Base-by-base conservation (phyloP, 2,888 invertebrate species). In the Caenorhabditis afra region DNA sequence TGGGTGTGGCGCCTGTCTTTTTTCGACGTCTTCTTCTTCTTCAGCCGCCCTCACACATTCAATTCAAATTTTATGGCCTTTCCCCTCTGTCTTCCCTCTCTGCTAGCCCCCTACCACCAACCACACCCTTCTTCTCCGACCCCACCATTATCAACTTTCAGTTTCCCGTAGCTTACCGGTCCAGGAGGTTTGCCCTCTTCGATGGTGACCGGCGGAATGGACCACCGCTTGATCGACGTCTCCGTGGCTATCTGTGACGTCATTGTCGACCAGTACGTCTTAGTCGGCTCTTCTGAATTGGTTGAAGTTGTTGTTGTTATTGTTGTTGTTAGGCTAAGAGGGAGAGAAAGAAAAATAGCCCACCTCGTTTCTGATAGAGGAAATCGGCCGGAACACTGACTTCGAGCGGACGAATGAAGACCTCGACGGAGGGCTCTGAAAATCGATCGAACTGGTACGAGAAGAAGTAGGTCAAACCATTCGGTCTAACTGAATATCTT, bases 261-360 rank as follows among this genome's bases (percentile, higher is more conserved):
- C 86, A 86, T 86, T 35, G 86, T 84, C 20, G 86, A 85, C 78
- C 82, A 81, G 35, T 79, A 81, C 14, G 80, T 83, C 45, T 76
- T 81, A 5, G 7, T 53, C 1, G 71, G 57, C 37, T 53, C 66
- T 41, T 65, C 59, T 59, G 57, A 16, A 68, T 45, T 16, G 11
- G 18, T n/a, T n/a, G n/a, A n/a, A n/a, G n/a, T n/a, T n/a, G n/a
- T n/a, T n/a, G n/a, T n/a, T n/a, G n/a, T n/a, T n/a, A n/a, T n/a
- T n/a, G n/a, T n/a, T n/a, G n/a, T n/a, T n/a, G 18, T 41, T 59
- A 14, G 14, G 37, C 20, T 41, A 16, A 59, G 45, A 16, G 35
- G 45, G 11, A 37, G 11, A 37, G 11, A 37, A 5, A 11, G 37
- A 5, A 37, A 37, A 37, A 41, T 41, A 3, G 29, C 4, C 4